Percentiles rank a stretch among this genome's conserved stretches.
These are phyloP conservation scores for Sminthurinus aureus DNA, from an alignment of 2,888 invertebrate genomes.

Conservation along the genomic window DNA sequence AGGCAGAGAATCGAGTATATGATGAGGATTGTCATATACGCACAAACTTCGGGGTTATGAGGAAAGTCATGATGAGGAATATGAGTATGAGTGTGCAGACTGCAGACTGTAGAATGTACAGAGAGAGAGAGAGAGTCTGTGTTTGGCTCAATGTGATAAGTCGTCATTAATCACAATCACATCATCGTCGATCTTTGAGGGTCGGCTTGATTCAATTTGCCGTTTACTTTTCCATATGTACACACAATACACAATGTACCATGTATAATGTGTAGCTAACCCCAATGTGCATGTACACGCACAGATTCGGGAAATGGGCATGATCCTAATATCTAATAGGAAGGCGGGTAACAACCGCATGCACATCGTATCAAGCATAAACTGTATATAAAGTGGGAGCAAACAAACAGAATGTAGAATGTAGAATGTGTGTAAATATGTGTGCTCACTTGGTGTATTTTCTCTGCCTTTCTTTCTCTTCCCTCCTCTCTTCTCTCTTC, in stretches of 20 bases:
- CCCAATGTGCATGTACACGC: neutral
- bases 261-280: no score
- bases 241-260: no score
- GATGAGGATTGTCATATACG: neutral
- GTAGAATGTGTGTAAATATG: neutral
- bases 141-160: conserved; percentile 57
- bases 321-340: neutral
- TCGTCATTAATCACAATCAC: conserved; percentile 57
- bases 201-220: conserved; percentile 34
- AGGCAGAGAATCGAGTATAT: neutral
- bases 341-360: neutral
- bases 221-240: conserved; percentile 11
- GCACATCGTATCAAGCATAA: neutral
- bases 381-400: neutral
- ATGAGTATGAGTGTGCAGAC: neutral
- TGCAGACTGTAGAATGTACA: no score
- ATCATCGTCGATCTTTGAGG: conserved; percentile 36
- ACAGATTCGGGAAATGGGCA: neutral
- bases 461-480: neutral
- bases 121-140: conserved; percentile 2
- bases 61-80: conserved; percentile 44
- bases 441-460: neutral
- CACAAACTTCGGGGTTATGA: neutral
- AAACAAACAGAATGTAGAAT: neutral
- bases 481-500: neutral